Conservation (phyloP, 2,888 invertebrate species). For the Cheilosia variabilis region DNA sequence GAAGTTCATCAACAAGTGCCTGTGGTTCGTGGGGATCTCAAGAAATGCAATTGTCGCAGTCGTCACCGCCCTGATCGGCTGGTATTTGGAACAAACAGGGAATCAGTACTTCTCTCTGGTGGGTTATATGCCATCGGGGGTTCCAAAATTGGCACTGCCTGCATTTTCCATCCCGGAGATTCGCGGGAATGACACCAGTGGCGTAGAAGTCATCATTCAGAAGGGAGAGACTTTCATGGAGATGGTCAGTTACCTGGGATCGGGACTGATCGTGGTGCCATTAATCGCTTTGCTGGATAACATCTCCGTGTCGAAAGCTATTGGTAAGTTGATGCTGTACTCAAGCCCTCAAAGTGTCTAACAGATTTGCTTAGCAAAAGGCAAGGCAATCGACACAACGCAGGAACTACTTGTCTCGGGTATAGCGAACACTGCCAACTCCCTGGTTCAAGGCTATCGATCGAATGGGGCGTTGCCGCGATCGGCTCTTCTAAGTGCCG, state of each 20-base stretch:
- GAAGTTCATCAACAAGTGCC: conserved; percentile 86
- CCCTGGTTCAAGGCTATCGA: conserved; percentile 92
- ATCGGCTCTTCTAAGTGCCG: conserved; percentile 93
- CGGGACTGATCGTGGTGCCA: conserved; percentile 93
- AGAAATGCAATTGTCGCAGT: conserved; percentile 92
- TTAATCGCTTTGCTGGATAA: conserved; percentile 94
- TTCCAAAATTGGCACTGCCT: conserved; percentile 87
- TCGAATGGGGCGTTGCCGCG: conserved; percentile 92
- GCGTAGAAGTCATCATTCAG: conserved; percentile 76
- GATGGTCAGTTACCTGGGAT: conserved; percentile 91
- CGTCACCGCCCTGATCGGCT: conserved; percentile 86
- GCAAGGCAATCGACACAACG: conserved; percentile 92
- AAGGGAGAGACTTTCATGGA: conserved; percentile 85
- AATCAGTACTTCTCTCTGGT: conserved; percentile 86
- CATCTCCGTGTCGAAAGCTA: conserved; percentile 87
- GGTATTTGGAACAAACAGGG: conserved; percentile 86
- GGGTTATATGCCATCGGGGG: conserved; percentile 89
- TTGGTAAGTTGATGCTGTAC: conserved; percentile 71
- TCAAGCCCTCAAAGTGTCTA: background rate
- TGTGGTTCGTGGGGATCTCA: conserved; percentile 91
- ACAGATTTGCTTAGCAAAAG: conserved; percentile 85
- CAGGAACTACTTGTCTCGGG: conserved; percentile 95
- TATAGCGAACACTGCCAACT: conserved; percentile 89
- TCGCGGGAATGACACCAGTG: conserved; percentile 78
- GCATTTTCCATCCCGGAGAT: conserved; percentile 86